These are phyloP conservation scores for Lasioglossum pauxillum DNA, from an alignment of 2,888 invertebrate species.

Conservation along the genomic window DNA sequence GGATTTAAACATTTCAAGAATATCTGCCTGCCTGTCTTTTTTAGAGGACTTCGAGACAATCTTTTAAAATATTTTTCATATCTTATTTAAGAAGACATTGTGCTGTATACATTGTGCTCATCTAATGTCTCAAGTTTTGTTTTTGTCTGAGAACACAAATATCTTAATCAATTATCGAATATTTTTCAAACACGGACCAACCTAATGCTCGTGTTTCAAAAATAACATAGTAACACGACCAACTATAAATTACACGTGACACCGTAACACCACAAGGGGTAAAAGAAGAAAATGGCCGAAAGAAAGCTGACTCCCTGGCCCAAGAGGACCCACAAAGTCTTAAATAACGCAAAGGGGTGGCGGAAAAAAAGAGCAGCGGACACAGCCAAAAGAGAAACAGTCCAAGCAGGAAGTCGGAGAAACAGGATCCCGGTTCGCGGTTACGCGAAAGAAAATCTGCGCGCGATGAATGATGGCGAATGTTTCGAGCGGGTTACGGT, in stretches of 20 bases:
- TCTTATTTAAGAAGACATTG: background rate
- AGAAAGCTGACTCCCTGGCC: background rate
- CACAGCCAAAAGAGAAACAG: background rate
- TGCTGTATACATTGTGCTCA: no score
- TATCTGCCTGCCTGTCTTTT: background rate
- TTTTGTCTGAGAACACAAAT: background rate
- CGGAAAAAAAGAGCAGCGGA: background rate
- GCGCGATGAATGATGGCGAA: slow-evolving; percentile 15
- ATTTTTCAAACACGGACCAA: background rate
- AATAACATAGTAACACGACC: background rate
- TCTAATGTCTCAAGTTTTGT: background rate
- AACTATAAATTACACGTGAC: background rate
- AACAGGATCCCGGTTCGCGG: slow-evolving; percentile 51
- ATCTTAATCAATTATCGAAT: background rate
- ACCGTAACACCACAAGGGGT: background rate
- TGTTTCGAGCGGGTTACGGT: slow-evolving; percentile 1
- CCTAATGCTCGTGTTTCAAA: background rate
- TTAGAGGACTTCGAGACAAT: background rate
- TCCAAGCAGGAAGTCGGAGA: slow-evolving; percentile 52
- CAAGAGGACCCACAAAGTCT: background rate
- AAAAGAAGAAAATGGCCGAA: background rate
- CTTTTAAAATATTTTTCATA: no score
- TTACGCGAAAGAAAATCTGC: slow-evolving; percentile 36
- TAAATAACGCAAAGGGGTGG: slow-evolving; percentile 8
- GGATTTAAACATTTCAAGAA: background rate